These are phyloP conservation scores for Blomia tropicalis DNA, from an alignment of 2,888 invertebrate species.

Conservation along the genomic window DNA sequence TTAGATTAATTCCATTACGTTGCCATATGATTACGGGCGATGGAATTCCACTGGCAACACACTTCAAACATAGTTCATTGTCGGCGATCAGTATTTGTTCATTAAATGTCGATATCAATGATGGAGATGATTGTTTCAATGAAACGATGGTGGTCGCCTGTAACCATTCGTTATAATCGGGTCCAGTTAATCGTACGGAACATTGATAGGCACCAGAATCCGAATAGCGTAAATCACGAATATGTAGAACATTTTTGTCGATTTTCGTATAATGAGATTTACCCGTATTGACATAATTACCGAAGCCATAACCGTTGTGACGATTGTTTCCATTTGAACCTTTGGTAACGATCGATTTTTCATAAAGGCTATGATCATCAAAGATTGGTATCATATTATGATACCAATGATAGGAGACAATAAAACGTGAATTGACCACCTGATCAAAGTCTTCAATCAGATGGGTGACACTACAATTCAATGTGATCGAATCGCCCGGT, in stretches of 20 bases:
- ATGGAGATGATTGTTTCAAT: slow-evolving; percentile 20
- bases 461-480: background rate
- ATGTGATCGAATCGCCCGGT: slow-evolving; percentile 2
- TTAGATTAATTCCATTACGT: slow-evolving; percentile 26
- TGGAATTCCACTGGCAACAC: slow-evolving; percentile 28
- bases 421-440: background rate
- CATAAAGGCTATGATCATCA: background rate
- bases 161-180: slow-evolving; percentile 18
- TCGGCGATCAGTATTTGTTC: slow-evolving; percentile 23
- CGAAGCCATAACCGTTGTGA: background rate
- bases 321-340: background rate
- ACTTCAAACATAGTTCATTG: slow-evolving; percentile 26
- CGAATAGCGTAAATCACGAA: slow-evolving; percentile 15
- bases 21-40: slow-evolving; percentile 28
- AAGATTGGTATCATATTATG: slow-evolving; percentile 3
- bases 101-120: slow-evolving; percentile 18
- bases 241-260: slow-evolving; percentile 3
- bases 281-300: background rate
- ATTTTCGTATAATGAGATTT: background rate
- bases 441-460: background rate
- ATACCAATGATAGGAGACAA: slow-evolving; percentile 5
- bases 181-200: slow-evolving; percentile 18
- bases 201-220: slow-evolving; percentile 30
- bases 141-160: slow-evolving; percentile 17
- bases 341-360: background rate